Evolutionary conservation across 2,113 vertebrate species (phyloP).

Genomic region (Bucco capensis): DNA sequence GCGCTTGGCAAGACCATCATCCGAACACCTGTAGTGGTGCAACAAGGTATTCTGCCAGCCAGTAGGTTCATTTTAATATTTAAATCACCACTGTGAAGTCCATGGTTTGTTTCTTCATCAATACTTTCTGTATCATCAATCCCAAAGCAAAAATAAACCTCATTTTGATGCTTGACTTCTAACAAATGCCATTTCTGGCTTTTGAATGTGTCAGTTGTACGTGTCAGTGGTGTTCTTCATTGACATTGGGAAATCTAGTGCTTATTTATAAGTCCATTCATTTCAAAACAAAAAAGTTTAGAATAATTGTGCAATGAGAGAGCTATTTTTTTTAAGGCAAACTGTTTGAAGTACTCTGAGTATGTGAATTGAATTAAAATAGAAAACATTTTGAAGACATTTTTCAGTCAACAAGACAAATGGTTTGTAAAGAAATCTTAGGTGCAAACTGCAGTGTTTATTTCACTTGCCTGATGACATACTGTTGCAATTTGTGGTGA

Average conservation of each 20-base stretch:
- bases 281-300: neutral
- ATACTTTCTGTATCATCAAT: neutral
- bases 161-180: neutral
- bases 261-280: neutral
- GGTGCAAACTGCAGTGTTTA: neutral
- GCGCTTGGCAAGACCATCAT: constrained; percentile 88
- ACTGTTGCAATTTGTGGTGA: neutral
- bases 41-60: constrained; percentile 84
- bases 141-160: neutral
- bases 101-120: constrained; percentile 18
- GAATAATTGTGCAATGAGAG: neutral
- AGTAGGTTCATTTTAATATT: constrained; percentile 57
- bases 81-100: neutral
- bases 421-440: neutral
- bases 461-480: neutral
- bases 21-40: constrained; percentile 89
- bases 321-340: neutral
- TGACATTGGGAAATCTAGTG: neutral
- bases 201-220: neutral
- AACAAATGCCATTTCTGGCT: neutral
- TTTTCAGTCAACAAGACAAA: neutral
- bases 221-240: neutral
- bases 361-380: neutral
- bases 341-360: neutral
- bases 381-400: neutral